A percentile compares a stretch with the other conserved stretches of the same genome.
These are phyloP conservation scores for Antidorcas marsupialis DNA, from an alignment of 2,113 vertebrate genomes.

Conservation along the genomic window DNA sequence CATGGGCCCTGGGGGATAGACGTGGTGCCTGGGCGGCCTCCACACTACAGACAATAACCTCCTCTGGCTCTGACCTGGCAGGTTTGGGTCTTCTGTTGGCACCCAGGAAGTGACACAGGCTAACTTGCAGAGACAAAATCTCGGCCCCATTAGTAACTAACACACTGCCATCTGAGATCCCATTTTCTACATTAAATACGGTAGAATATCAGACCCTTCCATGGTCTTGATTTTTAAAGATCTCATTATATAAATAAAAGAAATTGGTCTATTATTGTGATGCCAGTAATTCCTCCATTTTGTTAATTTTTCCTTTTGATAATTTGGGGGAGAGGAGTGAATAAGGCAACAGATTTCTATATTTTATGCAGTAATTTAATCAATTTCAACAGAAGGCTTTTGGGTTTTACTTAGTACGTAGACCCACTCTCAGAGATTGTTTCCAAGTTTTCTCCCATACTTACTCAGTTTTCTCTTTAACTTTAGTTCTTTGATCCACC, in stretches of 20 bases:
- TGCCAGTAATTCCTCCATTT: neutral
- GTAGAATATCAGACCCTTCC: neutral
- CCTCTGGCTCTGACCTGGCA: neutral
- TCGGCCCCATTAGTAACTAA: neutral
- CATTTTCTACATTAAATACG: neutral
- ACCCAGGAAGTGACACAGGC: neutral
- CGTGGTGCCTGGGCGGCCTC: neutral
- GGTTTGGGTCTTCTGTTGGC: neutral
- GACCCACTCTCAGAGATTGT: neutral
- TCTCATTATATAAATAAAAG: neutral
- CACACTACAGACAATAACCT: neutral
- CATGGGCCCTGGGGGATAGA: neutral
- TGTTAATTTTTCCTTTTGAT: slow-evolving; percentile 2
- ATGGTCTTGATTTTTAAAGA: neutral
- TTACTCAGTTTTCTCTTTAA: neutral
- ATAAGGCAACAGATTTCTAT: neutral
- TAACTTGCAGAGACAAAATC: neutral
- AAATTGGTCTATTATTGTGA: neutral
- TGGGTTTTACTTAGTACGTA: neutral
- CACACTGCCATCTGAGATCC: neutral
- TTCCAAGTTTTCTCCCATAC: neutral
- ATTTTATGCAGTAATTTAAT: neutral
- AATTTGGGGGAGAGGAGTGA: neutral
- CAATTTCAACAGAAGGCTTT: neutral
- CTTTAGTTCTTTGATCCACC: neutral